Conservation (phyloP, 2,797 vertebrate genomes). For the Crocidura indochinensis region DNA sequence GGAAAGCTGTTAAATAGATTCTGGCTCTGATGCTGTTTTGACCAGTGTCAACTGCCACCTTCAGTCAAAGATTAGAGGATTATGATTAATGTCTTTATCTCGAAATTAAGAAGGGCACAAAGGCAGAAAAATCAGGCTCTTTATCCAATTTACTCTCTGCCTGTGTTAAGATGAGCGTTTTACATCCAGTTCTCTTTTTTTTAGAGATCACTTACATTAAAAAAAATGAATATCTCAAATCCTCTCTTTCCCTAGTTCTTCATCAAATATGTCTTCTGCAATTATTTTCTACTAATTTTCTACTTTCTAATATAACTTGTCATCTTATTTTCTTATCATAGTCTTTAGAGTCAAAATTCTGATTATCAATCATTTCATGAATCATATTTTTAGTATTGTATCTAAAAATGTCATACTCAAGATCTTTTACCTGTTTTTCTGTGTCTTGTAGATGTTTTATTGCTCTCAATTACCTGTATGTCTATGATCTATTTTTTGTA, state of each 20-base stretch:
- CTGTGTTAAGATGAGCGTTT: not conserved
- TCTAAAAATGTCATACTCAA: not conserved
- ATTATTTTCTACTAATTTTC: not conserved
- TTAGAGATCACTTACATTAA: not conserved
- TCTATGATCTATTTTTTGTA: not conserved
- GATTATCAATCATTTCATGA: not conserved
- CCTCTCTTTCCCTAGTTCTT: not conserved
- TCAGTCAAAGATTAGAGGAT: not conserved
- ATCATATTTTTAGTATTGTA: not conserved
- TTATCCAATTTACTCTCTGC: not conserved
- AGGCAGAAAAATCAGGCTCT: not conserved
- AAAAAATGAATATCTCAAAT: not conserved
- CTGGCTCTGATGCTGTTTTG: no score
- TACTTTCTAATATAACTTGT: not conserved
- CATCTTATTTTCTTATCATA: not conserved
- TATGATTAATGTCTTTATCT: not conserved
- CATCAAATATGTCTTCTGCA: not conserved
- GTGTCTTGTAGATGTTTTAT: not conserved
- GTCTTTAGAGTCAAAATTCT: not conserved
- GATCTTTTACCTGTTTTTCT: not conserved
- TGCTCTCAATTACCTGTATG: not conserved
- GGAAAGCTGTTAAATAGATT: not conserved
- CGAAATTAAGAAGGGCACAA: not conserved
- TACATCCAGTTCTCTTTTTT: not conserved
- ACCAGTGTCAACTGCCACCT: not conserved